phyloP scores from a whole-genome alignment of 1,140 invertebrate genomes.

The Vanessa atalanta region DNA sequence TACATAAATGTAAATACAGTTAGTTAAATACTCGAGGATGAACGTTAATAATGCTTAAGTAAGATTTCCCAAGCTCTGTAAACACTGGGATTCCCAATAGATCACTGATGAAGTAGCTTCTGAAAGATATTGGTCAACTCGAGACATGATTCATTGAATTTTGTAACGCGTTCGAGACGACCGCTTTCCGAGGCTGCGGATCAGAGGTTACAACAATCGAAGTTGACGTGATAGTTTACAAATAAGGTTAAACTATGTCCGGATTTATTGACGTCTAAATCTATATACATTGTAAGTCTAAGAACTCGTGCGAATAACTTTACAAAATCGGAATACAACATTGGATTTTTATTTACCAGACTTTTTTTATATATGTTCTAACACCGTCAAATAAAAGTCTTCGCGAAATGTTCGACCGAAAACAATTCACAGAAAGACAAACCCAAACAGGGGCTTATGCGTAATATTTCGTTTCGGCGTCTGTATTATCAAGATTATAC shows the following conservation, averaged over 20 bases:
- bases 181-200: neutral
- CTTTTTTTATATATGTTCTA: too few species aligned
- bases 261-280: too few species aligned
- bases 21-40: neutral
- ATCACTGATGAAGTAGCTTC: neutral
- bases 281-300: too few species aligned
- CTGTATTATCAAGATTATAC: neutral
- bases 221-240: neutral
- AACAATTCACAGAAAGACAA: too few species aligned
- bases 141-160: slow-evolving; percentile 7
- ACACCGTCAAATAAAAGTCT: too few species aligned
- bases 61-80: neutral
- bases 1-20: neutral
- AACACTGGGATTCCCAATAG: slow-evolving; percentile 16
- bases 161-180: slow-evolving; percentile 11
- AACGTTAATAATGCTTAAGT: neutral
- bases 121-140: slow-evolving; percentile 14
- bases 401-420: too few species aligned
- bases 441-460: too few species aligned
- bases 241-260: neutral
- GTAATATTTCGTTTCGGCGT: too few species aligned
- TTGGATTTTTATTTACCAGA: too few species aligned
- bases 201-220: slow-evolving; percentile 16
- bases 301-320: too few species aligned
- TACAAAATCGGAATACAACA: too few species aligned